phyloP scores from a whole-genome alignment of 2,113 vertebrate genomes.

The Podiceps cristatus region DNA sequence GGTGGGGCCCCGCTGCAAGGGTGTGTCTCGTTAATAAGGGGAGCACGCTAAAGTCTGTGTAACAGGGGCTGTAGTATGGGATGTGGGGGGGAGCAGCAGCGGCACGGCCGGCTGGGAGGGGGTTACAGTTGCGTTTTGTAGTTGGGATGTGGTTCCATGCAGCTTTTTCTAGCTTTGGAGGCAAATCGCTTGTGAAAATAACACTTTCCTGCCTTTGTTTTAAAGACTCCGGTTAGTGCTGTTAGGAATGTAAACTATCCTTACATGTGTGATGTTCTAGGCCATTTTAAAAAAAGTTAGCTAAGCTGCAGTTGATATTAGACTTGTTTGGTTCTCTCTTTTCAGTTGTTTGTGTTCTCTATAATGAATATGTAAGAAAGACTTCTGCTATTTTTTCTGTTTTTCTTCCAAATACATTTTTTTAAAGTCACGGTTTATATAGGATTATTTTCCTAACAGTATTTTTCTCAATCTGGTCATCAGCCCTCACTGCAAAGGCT shows the following conservation, averaged over 20 bases:
- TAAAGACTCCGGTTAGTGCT: background rate
- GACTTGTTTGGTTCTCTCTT: background rate
- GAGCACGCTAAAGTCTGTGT: no score
- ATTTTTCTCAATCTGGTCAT: background rate
- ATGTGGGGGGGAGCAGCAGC: accelerated
- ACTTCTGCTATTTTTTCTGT: no score
- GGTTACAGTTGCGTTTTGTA: accelerated
- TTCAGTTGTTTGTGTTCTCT: background rate
- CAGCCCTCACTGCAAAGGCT: background rate
- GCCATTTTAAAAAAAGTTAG: background rate
- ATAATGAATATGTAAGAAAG: background rate
- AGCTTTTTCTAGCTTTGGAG: background rate
- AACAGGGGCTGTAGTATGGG: no score
- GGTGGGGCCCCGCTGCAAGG: accelerated
- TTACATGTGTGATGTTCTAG: background rate
- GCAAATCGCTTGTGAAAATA: background rate
- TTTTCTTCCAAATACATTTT: no score
- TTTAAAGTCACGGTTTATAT: no score
- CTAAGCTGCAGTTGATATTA: background rate
- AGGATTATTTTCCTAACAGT: background rate
- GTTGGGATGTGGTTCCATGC: accelerated
- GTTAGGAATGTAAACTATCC: accelerated
- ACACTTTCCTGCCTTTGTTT: accelerated
- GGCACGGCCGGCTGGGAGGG: background rate
- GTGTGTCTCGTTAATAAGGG: accelerated